phyloP scores from a whole-genome alignment of 2,888 invertebrate species.

The Marronus borbonicus region DNA sequence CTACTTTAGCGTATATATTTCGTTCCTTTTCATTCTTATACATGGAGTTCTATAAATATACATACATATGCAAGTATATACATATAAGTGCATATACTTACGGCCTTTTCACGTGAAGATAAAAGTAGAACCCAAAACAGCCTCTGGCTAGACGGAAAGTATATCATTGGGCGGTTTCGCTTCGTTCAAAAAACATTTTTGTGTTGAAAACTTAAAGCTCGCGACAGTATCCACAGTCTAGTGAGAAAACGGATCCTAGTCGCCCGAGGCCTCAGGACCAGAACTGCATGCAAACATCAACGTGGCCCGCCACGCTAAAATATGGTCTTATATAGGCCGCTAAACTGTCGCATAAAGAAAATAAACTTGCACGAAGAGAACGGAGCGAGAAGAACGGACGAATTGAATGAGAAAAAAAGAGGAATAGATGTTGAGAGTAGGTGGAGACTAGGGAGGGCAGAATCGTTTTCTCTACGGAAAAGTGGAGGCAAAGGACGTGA shows the following conservation, averaged over 20 bases:
- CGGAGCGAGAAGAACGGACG: conserved; percentile 5
- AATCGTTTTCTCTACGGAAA: conserved; percentile 38
- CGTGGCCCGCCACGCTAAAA: conserved; percentile 64
- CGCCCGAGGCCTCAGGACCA: conserved; percentile 59
- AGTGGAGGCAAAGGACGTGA: conserved; percentile 38
- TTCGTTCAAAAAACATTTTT: conserved; percentile 64
- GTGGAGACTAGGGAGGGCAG: conserved; percentile 18
- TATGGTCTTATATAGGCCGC: conserved; percentile 63
- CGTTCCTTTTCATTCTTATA: not conserved
- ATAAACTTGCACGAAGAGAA: conserved; percentile 59
- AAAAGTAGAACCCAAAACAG: conserved; percentile 60
- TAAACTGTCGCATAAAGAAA: conserved; percentile 63
- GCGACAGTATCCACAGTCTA: conserved; percentile 62
- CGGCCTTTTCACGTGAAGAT: conserved; percentile 59
- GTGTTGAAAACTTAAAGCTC: conserved; percentile 62
- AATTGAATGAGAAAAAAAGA: conserved; percentile 49
- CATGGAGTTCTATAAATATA: not conserved
- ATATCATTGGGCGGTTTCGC: conserved; percentile 60
- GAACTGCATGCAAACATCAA: conserved; percentile 62
- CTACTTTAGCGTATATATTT: not conserved
- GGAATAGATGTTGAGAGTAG: conserved; percentile 6
- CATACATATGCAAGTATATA: not conserved
- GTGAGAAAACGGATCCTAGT: conserved; percentile 54
- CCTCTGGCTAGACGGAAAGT: conserved; percentile 61
- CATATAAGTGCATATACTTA: conserved; percentile 23